These are phyloP conservation scores for Belgica antarctica DNA, from an alignment of 2,888 invertebrate genomes.

Conservation along the genomic window DNA sequence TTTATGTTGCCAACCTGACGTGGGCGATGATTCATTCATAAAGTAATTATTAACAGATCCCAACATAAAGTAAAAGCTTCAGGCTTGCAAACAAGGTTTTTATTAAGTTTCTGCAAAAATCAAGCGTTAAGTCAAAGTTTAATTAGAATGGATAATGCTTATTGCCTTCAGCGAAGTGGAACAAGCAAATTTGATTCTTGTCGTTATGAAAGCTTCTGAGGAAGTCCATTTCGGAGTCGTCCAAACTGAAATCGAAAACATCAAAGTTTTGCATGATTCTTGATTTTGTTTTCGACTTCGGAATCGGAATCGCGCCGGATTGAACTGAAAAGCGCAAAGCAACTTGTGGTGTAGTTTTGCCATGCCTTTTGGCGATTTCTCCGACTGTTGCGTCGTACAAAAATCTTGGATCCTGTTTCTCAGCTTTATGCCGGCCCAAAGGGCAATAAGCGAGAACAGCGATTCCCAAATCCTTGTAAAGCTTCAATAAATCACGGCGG, in stretches of 20 bases:
- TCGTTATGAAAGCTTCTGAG: slow-evolving; percentile 58
- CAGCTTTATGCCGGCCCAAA: slow-evolving; percentile 63
- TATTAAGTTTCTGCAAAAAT: slow-evolving; percentile 26
- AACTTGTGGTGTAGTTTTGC: slow-evolving; percentile 64
- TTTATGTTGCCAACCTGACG: too few species aligned
- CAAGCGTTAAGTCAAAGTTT: too few species aligned
- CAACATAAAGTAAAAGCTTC: too few species aligned
- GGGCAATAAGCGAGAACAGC: slow-evolving; percentile 70
- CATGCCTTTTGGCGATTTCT: slow-evolving; percentile 60
- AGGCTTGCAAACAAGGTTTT: too few species aligned
- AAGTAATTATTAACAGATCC: too few species aligned
- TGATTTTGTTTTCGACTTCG: slow-evolving; percentile 58
- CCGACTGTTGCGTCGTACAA: slow-evolving; percentile 54
- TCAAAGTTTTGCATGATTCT: slow-evolving; percentile 59
- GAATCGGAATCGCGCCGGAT: slow-evolving; percentile 58
- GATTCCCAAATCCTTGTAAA: slow-evolving; percentile 64
- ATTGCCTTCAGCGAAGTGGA: slow-evolving; percentile 48
- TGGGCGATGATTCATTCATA: too few species aligned
- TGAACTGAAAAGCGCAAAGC: slow-evolving; percentile 63
- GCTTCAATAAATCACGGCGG: slow-evolving; percentile 59
- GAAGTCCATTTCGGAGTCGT: slow-evolving; percentile 56
- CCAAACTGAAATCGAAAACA: slow-evolving; percentile 61
- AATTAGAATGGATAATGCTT: slow-evolving; percentile 52
- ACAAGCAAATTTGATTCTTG: slow-evolving; percentile 48
- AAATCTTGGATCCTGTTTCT: slow-evolving; percentile 57